A percentile compares a stretch with the other conserved stretches of the same genome.
Conservation (phyloP, 2,888 invertebrate species). For the Meganola albula region DNA sequence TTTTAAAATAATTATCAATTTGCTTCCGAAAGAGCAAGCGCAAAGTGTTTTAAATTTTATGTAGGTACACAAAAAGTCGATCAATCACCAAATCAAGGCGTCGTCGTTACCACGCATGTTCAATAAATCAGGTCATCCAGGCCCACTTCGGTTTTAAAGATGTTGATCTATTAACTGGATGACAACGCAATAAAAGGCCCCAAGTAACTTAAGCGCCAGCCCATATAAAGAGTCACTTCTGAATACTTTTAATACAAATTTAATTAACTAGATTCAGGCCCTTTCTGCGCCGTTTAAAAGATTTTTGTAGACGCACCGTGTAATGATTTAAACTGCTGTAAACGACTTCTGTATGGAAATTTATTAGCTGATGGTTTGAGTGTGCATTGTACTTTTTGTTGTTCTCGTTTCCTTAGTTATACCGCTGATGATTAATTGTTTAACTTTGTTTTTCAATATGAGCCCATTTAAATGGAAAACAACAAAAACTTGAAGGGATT, state of each 20-base stretch:
- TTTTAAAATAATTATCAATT: conserved; percentile 35
- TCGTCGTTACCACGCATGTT: conserved; percentile 68
- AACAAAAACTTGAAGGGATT: conserved; percentile 32
- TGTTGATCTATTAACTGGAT: conserved; percentile 72
- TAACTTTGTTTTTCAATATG: conserved; percentile 38
- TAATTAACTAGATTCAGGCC: conserved; percentile 67
- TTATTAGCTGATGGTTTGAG: conserved; percentile 59
- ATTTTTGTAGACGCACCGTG: conserved; percentile 63
- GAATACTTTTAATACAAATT: conserved; percentile 66
- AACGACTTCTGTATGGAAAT: conserved; percentile 66
- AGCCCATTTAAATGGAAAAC: conserved; percentile 27
- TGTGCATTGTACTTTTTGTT: conserved; percentile 50
- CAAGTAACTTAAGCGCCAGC: conserved; percentile 68
- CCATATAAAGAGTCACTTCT: conserved; percentile 65
- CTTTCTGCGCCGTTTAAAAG: conserved; percentile 61
- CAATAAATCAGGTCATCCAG: conserved; percentile 61
- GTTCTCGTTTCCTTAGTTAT: conserved; percentile 44
- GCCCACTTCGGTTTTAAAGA: conserved; percentile 60
- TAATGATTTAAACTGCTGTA: conserved; percentile 71
- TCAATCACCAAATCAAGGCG: conserved; percentile 70
- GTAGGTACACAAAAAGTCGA: conserved; percentile 51
- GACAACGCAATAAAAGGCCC: conserved; percentile 50
- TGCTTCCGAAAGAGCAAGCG: conserved; percentile 58
- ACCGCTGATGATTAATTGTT: conserved; percentile 55
- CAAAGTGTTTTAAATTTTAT: conserved; percentile 49